Conservation (phyloP, 2,113 vertebrate species). For the Dromaius novaehollandiae region DNA sequence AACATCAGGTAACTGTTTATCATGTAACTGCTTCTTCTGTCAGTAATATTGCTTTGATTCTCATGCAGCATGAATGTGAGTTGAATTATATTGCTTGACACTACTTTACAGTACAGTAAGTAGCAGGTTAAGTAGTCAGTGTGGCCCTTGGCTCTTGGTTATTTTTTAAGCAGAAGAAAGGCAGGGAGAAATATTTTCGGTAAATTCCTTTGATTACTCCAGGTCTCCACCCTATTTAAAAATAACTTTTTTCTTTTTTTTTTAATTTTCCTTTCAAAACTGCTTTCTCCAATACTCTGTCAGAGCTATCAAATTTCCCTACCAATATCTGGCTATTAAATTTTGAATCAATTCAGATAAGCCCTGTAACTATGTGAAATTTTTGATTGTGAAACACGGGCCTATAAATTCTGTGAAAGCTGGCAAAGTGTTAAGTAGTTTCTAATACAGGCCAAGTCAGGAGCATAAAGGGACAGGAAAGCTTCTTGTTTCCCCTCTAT, state of each 20-base stretch:
- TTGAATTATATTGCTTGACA: neutral
- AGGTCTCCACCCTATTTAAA: neutral
- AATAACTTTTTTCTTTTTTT: too few relatives aligned
- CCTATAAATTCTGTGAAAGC: neutral
- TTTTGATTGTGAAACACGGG: neutral
- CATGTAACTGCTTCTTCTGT: neutral
- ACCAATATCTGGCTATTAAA: neutral
- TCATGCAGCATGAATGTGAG: neutral
- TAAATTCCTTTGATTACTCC: neutral
- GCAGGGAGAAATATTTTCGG: neutral
- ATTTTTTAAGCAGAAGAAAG: neutral
- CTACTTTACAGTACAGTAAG: neutral
- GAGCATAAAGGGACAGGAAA: neutral
- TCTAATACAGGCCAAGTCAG: neutral
- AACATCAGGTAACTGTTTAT: neutral
- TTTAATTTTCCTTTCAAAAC: neutral
- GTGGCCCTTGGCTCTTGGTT: neutral
- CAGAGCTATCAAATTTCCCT: neutral
- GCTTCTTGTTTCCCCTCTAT: neutral
- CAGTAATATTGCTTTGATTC: neutral
- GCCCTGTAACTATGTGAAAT: neutral
- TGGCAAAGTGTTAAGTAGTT: neutral
- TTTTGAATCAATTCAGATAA: neutral
- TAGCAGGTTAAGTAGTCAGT: neutral
- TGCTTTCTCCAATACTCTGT: neutral